These are phyloP conservation scores for Brachionus angularis DNA, from an alignment of 1,140 invertebrate genomes.

Conservation along the genomic window DNA sequence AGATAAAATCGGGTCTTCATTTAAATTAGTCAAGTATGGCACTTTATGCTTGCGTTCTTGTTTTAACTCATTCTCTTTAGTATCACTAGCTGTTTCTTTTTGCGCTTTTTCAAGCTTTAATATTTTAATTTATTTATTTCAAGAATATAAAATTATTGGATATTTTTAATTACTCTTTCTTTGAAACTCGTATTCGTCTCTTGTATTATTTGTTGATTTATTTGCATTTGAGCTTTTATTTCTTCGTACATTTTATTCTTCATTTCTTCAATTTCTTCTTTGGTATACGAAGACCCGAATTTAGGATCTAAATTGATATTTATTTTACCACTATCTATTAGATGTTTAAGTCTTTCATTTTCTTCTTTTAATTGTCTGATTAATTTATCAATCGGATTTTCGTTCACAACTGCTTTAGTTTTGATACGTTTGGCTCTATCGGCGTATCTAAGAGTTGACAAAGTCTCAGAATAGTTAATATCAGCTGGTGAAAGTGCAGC, in stretches of 20 bases:
- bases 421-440: conserved; percentile 95
- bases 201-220: conserved; percentile 53
- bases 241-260: conserved; percentile 56
- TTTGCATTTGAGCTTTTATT: conserved; percentile 55
- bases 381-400: conserved; percentile 58
- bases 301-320: conserved; percentile 43
- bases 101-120: conserved; percentile 44
- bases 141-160: not conserved
- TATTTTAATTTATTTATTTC: not conserved
- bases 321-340: conserved; percentile 51
- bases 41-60: conserved; percentile 48
- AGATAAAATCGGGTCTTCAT: conserved; percentile 59
- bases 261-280: conserved; percentile 51
- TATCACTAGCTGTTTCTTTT: conserved; percentile 49
- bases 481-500: conserved; percentile 58
- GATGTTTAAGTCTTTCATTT: conserved; percentile 62
- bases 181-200: conserved; percentile 45
- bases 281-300: conserved; percentile 1
- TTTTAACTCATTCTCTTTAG: conserved; percentile 49
- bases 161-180: not conserved
- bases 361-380: conserved; percentile 61
- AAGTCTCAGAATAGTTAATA: conserved; percentile 58
- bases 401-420: conserved; percentile 87
- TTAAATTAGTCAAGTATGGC: conserved; percentile 56
- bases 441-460: conserved; percentile 72